phyloP scores from a whole-genome alignment of 2,113 vertebrate genomes.

The Centropus bengalensis region DNA sequence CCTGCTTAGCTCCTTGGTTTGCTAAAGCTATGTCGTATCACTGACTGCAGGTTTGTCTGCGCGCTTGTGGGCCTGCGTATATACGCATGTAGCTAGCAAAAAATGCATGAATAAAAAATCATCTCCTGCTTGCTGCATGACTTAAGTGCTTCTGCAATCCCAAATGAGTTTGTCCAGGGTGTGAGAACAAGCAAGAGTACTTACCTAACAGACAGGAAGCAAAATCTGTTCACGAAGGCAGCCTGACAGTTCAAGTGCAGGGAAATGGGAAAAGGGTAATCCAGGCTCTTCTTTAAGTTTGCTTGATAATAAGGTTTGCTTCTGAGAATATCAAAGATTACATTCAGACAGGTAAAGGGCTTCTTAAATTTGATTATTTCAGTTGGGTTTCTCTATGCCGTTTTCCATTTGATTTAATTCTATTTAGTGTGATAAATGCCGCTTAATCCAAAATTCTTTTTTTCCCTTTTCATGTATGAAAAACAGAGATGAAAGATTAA shows the following conservation, averaged over 20 bases:
- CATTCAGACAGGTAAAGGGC: not conserved
- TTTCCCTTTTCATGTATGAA: not conserved
- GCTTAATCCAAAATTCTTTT: not conserved
- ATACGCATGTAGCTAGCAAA: not conserved
- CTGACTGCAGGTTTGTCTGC: not conserved
- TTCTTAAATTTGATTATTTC: slow-evolving; percentile 48
- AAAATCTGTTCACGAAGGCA: not conserved
- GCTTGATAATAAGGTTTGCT: slow-evolving; percentile 9
- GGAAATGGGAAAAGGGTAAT: not conserved
- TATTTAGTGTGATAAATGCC: slow-evolving; percentile 46
- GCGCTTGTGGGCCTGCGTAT: not conserved
- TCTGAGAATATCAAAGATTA: slow-evolving; percentile 38
- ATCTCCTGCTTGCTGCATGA: not conserved
- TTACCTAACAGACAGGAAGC: not conserved
- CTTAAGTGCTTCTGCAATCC: not conserved
- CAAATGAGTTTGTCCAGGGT: not conserved
- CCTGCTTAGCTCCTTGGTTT: not conserved
- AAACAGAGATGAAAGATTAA: slow-evolving; percentile 62
- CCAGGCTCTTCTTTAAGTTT: slow-evolving; percentile 18
- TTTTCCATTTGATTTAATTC: slow-evolving; percentile 60
- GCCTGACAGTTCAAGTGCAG: not conserved
- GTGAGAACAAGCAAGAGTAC: slow-evolving; percentile 13
- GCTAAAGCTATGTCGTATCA: not conserved
- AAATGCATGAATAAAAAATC: not conserved
- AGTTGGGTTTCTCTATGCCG: slow-evolving; percentile 30